Percentiles rank a stretch among this genome's conserved stretches.
Evolutionary conservation across 2,113 vertebrate genomes (phyloP).

Genomic region (Pardalotus punctatus): DNA sequence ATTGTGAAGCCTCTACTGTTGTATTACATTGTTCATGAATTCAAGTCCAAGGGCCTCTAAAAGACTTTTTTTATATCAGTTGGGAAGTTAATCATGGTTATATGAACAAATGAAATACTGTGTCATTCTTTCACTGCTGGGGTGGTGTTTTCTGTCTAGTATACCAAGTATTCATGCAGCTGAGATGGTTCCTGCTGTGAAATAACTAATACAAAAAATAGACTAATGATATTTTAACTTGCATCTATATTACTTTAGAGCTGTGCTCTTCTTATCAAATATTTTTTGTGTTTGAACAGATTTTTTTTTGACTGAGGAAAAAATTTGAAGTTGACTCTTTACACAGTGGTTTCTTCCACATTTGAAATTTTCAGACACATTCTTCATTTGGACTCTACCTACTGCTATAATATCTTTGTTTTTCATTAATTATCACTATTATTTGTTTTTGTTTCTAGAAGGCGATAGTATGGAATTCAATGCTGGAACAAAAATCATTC

Average conservation of each 20-base stretch:
- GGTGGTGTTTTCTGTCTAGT: background rate
- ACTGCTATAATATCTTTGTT: background rate
- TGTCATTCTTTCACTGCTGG: background rate
- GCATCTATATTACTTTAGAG: background rate
- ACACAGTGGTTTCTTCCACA: background rate
- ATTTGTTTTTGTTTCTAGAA: background rate
- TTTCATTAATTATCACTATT: background rate
- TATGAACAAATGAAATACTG: conserved; percentile 30
- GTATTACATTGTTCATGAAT: conserved; percentile 44
- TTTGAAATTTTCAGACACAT: background rate
- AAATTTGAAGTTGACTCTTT: background rate
- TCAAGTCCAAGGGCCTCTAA: background rate
- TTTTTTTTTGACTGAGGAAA: background rate
- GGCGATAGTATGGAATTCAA: background rate
- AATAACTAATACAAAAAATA: background rate
- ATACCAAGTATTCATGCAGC: background rate
- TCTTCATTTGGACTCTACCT: background rate
- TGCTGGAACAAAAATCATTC: background rate
- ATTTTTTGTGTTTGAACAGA: background rate
- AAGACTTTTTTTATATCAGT: conserved; percentile 23
- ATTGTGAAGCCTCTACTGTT: conserved; percentile 39
- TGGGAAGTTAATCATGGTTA: conserved; percentile 36
- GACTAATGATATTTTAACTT: background rate
- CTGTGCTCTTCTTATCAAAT: background rate
- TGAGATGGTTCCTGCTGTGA: background rate